A percentile compares a stretch with the other conserved stretches of the same genome.
Evolutionary conservation across 2,888 invertebrate genomes (phyloP).

Genomic region (Nomada lathburiana): DNA sequence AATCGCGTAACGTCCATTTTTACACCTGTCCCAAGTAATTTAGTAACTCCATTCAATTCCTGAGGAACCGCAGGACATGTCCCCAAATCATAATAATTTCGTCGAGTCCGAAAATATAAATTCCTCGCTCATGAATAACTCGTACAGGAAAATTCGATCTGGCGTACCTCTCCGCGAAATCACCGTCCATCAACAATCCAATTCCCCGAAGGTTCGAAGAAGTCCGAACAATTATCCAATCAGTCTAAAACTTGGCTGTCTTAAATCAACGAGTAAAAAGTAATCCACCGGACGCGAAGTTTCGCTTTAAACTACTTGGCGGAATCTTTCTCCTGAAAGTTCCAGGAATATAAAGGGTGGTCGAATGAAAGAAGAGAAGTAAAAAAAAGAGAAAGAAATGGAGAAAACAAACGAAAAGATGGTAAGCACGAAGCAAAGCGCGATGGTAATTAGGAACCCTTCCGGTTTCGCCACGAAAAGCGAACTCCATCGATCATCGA

Average conservation of each 20-base stretch:
- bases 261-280: not conserved
- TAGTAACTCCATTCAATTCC: no score
- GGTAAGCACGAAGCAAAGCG: not conserved
- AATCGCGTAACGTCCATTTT: no score
- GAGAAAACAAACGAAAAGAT: not conserved
- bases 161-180: not conserved
- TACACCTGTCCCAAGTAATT: no score
- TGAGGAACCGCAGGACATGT: no score
- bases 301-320: not conserved
- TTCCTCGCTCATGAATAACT: not conserved
- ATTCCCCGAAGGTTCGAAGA: not conserved
- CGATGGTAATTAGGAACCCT: constrained; percentile 14
- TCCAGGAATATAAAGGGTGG: not conserved
- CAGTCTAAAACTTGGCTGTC: constrained; percentile 15
- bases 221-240: constrained; percentile 24
- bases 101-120: not conserved
- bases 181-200: not conserved
- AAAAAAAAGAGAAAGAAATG: not conserved
- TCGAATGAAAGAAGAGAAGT: not conserved
- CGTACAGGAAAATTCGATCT: not conserved
- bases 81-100: not conserved
- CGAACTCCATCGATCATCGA: constrained; percentile 40
- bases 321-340: not conserved
- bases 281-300: not conserved
- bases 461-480: constrained; percentile 18